Base-by-base conservation (phyloP, 2,888 invertebrate species). In the Graphium colonna region DNA sequence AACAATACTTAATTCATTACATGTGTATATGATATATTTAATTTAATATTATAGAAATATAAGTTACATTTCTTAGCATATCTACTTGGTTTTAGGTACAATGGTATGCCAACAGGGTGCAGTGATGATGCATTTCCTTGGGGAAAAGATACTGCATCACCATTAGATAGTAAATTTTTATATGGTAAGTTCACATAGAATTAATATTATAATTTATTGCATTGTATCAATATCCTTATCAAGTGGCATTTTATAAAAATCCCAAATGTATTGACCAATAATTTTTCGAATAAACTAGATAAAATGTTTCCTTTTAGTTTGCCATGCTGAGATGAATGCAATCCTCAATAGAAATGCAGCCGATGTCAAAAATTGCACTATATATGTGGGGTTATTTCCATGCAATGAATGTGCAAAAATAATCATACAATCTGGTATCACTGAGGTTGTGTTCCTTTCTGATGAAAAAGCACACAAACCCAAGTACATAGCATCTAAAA, bases 331-430 rank as follows among this genome's bases (percentile, higher is more conserved):
- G 90, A 92, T 98, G 87, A 99, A 99, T 87, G 99, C 99, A 0
- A 95, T 99, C 60, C 71, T 98, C 12, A 99, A 99, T 77, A 97
- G 95, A 77, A 97, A 97, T 75, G 91, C 92, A 0, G 90, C 92
- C 0, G 93, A 95, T 82, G 90, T 98, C 0, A 93, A 92, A 63
- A 92, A 93, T 60, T 97, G 97, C 70, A 92, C 92, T 0, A 93
- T 99, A 0, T 99, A 97, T 73, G 96, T 97, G 0, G 95, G 94
- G 0, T 82, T 98, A 13, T 99, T 98, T 78, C 99, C 99, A 0
- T 99, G 99, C 79, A 98, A 98, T 73, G 98, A 98, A 79, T 99
- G 99, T 86, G 96, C 98, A 0, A 99, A 99, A 81, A 90, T 98
- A 28, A 97, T 99, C 28, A 97, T 99, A 64, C 99, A 99, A 73